Evolutionary conservation across 1,140 invertebrate species (phyloP), one percentile per base, ranked within the genome.

Genomic region (Leptopilina clavipes): DNA sequence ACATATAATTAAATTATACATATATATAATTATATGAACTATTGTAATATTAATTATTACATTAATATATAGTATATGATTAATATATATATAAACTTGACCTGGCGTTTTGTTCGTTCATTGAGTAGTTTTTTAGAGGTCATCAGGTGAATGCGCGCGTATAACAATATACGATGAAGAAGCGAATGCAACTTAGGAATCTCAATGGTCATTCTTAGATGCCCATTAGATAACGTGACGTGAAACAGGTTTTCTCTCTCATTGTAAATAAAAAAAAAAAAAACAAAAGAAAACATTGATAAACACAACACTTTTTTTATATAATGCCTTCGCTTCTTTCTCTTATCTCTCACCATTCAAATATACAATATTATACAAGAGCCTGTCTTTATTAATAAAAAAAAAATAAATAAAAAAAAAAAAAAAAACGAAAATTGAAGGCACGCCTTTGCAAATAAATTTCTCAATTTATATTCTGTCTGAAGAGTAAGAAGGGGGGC

Each of bases 71-170:
- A 31, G 1, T 31, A 31, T 31, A 31, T 31, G 59, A 78, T 79
- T 79, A 79, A 70, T 79, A 82, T 76, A 80, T 76, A 80, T 54
- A 81, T 83, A 78, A 79, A 81, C 82, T 83, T 84, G 82, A 83
- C 82, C 80, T 83, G 19, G 19, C 8, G 18, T 56, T 19, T 54
- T 9, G 18, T 56, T 54, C 18, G 18, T 22, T 25, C 54, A 56
- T 56, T 56, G 54, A 56, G 19, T 56, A 54, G 8, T 19, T 56
- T 25, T n/a, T 56, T 56, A 56, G 17, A 25, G 54, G 54, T 56
- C 44, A 45, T 45, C 54, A 10, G 54, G 5, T 56, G 17, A 9
- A 56, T 56, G 54, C 17, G 44, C 10, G n/a, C 48, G 18, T 6
- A 17, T n/a, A 48, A 48, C 1, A 48, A 2, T n/a, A 48, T 54